Base-by-base conservation (phyloP, 2,888 invertebrate genomes). In the Alcis repandata region DNA sequence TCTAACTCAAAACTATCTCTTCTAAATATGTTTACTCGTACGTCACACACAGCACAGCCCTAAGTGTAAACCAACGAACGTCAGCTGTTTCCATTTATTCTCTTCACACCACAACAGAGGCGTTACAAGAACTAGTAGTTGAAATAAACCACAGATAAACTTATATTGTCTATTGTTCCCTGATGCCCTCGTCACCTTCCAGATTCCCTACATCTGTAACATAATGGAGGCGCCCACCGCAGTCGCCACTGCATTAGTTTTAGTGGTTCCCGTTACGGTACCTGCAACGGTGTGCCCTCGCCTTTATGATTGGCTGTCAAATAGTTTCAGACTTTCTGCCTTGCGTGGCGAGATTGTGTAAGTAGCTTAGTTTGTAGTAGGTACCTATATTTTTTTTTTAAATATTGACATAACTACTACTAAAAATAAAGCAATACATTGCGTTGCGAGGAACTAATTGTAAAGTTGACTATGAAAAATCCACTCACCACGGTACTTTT, bases 211-310 rank as follows among this genome's bases (percentile, higher is more conserved):
- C 43, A 57, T 57, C 57, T 9, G 45, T 20, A 11, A 45, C 45
- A 60, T 32, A 32, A 45, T 53, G 10, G 38, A 36, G 32, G 60
- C 46, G 32, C 53, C 53, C 46, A 61, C 60, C 53, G 53, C 53
- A 48, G 53, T 67, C 70, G 73, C 70, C 71, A 71, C 71, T 74
- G 75, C 79, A 76, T 77, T 76, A 73, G 68, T 75, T 75, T 76
- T 71, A 78, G 76, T 65, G 74, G 60, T 67, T 63, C 64, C 69
- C 72, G 72, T 73, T 76, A 77, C 82, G 80, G 80, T 80, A 83
- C 75, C 61, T 58, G 67, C 75, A 76, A 78, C 80, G 78, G 79
- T 80, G 76, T 73, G 72, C 74, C 68, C 73, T 70, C 51, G 63
- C 71, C 74, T 72, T 78, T 60, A 63, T 40, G 36, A 58, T 45